These are phyloP conservation scores for Watsonalla binaria DNA, from an alignment of 2,888 invertebrate genomes.

Conservation along the genomic window DNA sequence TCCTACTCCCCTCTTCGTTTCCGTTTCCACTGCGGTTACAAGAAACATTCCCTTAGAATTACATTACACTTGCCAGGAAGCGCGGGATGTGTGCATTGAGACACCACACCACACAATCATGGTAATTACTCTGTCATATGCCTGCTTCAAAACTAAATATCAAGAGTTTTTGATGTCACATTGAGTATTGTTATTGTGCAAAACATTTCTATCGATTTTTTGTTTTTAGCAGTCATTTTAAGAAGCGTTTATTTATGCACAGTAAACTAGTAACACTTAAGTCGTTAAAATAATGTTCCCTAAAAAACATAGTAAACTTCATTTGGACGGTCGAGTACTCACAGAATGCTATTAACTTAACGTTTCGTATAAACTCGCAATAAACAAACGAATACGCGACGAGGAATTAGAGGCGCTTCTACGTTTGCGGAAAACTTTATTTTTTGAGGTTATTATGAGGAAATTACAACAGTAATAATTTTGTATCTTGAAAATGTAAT, in stretches of 20 bases:
- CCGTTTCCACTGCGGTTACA: slow-evolving; percentile 51
- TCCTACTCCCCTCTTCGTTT: slow-evolving; percentile 36
- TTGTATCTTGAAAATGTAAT: too few relatives aligned
- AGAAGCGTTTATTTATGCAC: too few relatives aligned
- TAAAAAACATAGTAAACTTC: neutral
- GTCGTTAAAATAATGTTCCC: neutral
- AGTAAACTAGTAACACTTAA: too few relatives aligned
- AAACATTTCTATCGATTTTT: too few relatives aligned
- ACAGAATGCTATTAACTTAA: neutral
- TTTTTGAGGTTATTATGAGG: too few relatives aligned
- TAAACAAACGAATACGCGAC: neutral
- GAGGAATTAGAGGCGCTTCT: neutral
- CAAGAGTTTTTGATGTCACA: neutral
- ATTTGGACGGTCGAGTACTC: neutral
- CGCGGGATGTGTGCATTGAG: slow-evolving; percentile 21
- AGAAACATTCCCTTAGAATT: slow-evolving; percentile 55
- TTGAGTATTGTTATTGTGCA: too few relatives aligned
- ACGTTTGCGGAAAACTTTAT: neutral
- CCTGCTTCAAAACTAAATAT: slow-evolving; percentile 8
- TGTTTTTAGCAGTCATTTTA: too few relatives aligned
- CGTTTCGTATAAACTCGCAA: neutral
- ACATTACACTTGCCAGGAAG: slow-evolving; percentile 44
- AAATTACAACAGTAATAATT: too few relatives aligned
- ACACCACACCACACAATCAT: slow-evolving; percentile 18
- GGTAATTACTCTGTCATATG: slow-evolving; percentile 22